Conservation (phyloP, 2,797 vertebrate genomes). For the Halcyon leucocephala region DNA sequence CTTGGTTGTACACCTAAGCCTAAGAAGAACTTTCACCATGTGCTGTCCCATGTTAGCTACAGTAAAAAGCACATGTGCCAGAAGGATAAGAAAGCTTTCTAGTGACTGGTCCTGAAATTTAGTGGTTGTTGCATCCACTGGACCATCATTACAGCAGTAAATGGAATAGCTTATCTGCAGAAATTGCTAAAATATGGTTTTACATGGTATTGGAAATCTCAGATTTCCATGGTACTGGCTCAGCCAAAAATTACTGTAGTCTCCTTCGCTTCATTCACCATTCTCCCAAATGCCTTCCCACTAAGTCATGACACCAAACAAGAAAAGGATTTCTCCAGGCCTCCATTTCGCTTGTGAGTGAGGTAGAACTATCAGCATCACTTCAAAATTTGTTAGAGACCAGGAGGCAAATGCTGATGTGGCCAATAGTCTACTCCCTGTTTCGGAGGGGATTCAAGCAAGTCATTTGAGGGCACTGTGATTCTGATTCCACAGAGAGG, state of each 20-base stretch:
- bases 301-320: neutral
- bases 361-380: neutral
- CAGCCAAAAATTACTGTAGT: neutral
- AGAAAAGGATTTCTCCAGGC: neutral
- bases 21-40: neutral
- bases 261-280: neutral
- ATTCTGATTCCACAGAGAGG: neutral
- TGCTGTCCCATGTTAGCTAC: neutral
- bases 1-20: neutral
- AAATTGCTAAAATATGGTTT: neutral
- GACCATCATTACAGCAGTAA: neutral
- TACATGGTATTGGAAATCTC: fast-evolving
- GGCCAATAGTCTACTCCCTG: neutral
- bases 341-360: neutral
- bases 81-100: neutral
- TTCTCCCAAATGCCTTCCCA: neutral
- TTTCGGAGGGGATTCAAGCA: neutral
- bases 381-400: neutral
- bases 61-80: neutral
- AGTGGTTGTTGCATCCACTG: neutral
- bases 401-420: neutral
- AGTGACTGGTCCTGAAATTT: neutral
- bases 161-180: neutral
- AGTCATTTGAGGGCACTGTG: neutral
- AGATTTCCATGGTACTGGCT: neutral